Percentiles rank a stretch among this genome's conserved stretches.
phyloP scores from a whole-genome alignment of 2,888 invertebrate genomes.

The Imbricaverruca yamaguchii region DNA sequence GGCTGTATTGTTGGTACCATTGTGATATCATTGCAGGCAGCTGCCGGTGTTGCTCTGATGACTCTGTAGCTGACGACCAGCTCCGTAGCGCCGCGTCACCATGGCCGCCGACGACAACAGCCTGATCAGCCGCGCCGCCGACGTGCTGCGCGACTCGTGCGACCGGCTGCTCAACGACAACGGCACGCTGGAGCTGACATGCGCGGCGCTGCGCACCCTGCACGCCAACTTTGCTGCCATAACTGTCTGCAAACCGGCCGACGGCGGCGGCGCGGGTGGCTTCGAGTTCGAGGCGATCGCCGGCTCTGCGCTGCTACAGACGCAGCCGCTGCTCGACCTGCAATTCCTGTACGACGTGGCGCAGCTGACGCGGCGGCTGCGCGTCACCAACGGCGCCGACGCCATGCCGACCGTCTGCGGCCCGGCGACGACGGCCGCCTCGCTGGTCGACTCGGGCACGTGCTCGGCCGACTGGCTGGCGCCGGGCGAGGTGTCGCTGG shows the following conservation, averaged over 20 bases:
- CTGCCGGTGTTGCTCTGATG: no score
- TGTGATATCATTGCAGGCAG: no score
- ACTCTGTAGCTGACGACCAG: no score
- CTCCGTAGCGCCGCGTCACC: no score
- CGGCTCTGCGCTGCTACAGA: background rate
- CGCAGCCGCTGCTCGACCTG: background rate
- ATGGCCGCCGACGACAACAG: background rate
- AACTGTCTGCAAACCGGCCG: background rate
- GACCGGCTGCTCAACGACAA: background rate
- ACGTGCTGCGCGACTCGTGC: background rate
- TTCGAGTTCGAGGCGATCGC: background rate
- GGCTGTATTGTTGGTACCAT: no score
- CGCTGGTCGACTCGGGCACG: background rate
- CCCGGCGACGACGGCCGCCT: no score
- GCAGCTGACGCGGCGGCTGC: background rate
- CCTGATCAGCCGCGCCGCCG: background rate
- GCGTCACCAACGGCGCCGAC: background rate
- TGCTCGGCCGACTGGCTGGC: background rate
- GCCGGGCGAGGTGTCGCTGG: no score
- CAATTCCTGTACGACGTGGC: slow-evolving; percentile 13
- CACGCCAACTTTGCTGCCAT: background rate
- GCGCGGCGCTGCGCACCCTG: background rate
- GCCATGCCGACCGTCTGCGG: background rate
- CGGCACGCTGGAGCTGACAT: background rate
- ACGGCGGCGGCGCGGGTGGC: background rate